Base-by-base conservation (phyloP, 23 tunicate species). In the Botrylloides violaceus region DNA sequence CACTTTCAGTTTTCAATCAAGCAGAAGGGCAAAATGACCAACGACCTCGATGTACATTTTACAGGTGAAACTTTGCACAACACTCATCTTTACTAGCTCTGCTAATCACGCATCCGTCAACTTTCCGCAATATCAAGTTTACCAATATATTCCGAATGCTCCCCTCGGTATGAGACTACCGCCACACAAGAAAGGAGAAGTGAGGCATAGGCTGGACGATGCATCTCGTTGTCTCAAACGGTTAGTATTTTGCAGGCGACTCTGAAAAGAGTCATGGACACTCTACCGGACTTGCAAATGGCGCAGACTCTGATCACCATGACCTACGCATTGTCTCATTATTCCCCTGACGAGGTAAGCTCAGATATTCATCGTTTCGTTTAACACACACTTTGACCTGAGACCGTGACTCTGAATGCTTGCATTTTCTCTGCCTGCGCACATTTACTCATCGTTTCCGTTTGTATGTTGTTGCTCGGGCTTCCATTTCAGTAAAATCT, bases 301-400 rank as follows among this genome's bases (percentile, higher is more conserved):
- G 65, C 79, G 19, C 22, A 53, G 28, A 31, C 32, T 50, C 3
- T 33, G 7, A 73, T 79, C 1, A 77, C 85, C 12, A 20, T 85
- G 24, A 25, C 83, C 18, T 78, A 70, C 49, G 43, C 79, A 18
- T 70, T 84, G 55, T 84, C 92, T 22, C 49, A 61, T 0, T 71
- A 34, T 70, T 49, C 83, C 32, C 71, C 84, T 18, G 70, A 80
- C 34, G 93, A 85, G 80, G 93, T 79, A 79, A 58, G 35, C 58
- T n/a, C n/a, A n/a, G n/a, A n/a, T n/a, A n/a, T n/a, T n/a, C n/a
- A n/a, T n/a, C n/a, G n/a, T n/a, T n/a, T n/a, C n/a, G n/a, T n/a
- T n/a, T n/a, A n/a, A n/a, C n/a, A n/a, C n/a, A n/a, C n/a, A n/a
- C n/a, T n/a, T n/a, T n/a, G n/a, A n/a, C n/a, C n/a, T n/a, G n/a